phyloP scores from a whole-genome alignment of 2,888 invertebrate genomes.

The Athalia circularis region DNA sequence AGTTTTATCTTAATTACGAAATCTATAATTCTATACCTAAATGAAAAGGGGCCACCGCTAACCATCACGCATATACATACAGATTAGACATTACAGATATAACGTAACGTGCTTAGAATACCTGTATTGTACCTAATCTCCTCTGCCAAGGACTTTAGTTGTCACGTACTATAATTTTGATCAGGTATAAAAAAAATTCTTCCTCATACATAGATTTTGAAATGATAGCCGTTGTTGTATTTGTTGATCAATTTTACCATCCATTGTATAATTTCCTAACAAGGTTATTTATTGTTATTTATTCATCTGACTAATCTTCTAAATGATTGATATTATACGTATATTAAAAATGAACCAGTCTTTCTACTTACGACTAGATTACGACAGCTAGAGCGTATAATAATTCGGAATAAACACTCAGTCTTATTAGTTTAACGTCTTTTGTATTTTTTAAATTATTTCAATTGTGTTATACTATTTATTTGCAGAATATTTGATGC shows the following conservation, averaged over 20 bases:
- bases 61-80: neutral
- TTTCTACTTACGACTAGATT: too few species aligned
- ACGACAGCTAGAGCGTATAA: too few species aligned
- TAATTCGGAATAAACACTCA: too few species aligned
- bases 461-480: neutral
- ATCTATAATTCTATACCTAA: too few species aligned
- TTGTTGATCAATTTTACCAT: constrained; percentile 13
- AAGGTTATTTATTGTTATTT: neutral
- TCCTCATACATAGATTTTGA: neutral
- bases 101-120: neutral
- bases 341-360: too few species aligned
- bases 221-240: neutral
- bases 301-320: neutral
- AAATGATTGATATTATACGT: too few species aligned
- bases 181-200: too few species aligned
- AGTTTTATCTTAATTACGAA: neutral
- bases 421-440: too few species aligned
- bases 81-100: neutral
- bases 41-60: neutral
- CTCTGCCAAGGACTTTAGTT: too few species aligned
- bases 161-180: too few species aligned
- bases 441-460: too few species aligned
- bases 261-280: neutral
- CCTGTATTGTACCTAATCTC: too few species aligned
- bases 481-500: neutral